Base-by-base conservation (phyloP, 1,140 invertebrate species). In the Pachypsylla venusta region DNA sequence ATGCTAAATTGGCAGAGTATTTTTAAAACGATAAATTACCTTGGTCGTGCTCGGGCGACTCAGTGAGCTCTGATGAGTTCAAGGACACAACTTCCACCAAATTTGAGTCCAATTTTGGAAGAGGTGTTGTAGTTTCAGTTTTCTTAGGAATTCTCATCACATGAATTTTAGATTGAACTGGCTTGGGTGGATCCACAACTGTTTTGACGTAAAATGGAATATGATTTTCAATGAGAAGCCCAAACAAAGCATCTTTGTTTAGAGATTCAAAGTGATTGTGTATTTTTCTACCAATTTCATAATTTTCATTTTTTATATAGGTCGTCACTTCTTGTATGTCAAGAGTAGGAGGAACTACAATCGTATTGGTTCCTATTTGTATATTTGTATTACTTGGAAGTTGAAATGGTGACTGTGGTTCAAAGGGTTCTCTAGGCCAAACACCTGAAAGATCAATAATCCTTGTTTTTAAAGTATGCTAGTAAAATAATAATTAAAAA, bases 201-300 rank as follows among this genome's bases (percentile, higher is more conserved):
- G 42, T 48, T 19, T 48, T 48, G n/a, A 48, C 42, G 42, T 48
- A 48, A 22, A 48, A 48, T 22, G 42, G 42, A 19, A 48, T 48
- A n/a, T 48, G n/a, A n/a, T 48, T 48, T n/a, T 48, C 42, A n/a
- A 48, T 48, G 42, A 48, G 42, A 4, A 48, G 42, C 3, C 42
- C 42, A 19, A 48, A n/a, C 4, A 48, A 22, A n/a, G 42, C 42
- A 48, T 48, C 42, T 22, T 48, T 48, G 42, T 48, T 48, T 7
- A 48, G 42, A 22, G 22, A 19, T 48, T 48, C 42, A 22, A 48
- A 48, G 42, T 48, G 42, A 22, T 48, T 48, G 42, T 19, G 42
- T n/a, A 48, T 19, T 4, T 5, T 48, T n/a, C 42, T 5, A n/a
- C n/a, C n/a, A n/a, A n/a, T n/a, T n/a, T n/a, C n/a, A n/a, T n/a